Evolutionary conservation across 2,888 invertebrate species (phyloP).

Genomic region (Belgica antarctica): DNA sequence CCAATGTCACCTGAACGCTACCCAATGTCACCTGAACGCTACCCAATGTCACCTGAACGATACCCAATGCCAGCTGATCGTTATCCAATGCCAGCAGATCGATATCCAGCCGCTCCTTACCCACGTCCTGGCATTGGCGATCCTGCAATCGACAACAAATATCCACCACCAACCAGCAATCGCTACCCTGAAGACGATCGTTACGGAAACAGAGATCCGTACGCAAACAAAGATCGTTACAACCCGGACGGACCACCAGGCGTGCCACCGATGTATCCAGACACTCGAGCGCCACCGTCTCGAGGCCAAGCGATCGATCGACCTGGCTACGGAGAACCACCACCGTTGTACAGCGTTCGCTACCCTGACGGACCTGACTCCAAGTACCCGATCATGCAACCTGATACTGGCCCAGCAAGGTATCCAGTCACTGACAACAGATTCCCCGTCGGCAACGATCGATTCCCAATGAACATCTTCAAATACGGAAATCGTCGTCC

Average conservation of each 20-base stretch:
- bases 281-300: constrained; percentile 42
- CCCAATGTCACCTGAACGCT: constrained; percentile 51
- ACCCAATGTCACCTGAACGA: constrained; percentile 53
- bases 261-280: constrained; percentile 38
- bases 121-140: constrained; percentile 52
- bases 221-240: constrained; percentile 47
- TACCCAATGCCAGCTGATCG: constrained; percentile 51
- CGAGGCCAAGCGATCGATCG: constrained; percentile 39
- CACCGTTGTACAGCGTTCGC: constrained; percentile 44
- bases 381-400: constrained; percentile 34
- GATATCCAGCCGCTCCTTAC: constrained; percentile 47
- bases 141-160: constrained; percentile 52
- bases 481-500: constrained; percentile 58
- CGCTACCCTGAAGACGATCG: constrained; percentile 58
- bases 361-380: constrained; percentile 40
- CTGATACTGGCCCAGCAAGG: constrained; percentile 50
- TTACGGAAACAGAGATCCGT: constrained; percentile 50
- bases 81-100: constrained; percentile 48
- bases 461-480: constrained; percentile 56
- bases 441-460: constrained; percentile 58
- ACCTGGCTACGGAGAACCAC: constrained; percentile 46
- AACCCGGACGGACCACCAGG: constrained; percentile 38
- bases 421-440: constrained; percentile 57
- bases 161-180: constrained; percentile 54
- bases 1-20: constrained; percentile 50